Evolutionary conservation across 2,113 vertebrate species (phyloP), one percentile per base, ranked within the genome.

Genomic region (Bubo bubo): DNA sequence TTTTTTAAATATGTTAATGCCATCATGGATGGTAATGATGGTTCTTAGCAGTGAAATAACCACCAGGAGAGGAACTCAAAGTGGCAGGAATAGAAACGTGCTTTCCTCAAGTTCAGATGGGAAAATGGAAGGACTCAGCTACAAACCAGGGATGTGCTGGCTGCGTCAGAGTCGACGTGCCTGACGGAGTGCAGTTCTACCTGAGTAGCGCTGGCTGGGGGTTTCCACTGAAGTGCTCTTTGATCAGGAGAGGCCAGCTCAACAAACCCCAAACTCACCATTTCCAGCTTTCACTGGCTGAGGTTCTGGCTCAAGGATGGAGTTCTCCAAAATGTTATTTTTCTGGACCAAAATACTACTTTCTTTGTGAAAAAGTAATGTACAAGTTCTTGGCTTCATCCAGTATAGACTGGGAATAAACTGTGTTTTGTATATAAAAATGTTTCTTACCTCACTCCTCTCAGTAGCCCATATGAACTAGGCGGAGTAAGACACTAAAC

Each of bases 121-220:
- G 70, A 74, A 94, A n/a, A 34, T 0, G 4, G 72, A 66, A 77
- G 20, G 37, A 60, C 63, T 30, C 52, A 62, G 27, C 27, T 39
- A 5, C 0, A 0, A 32, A 35, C 19, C 3, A 15, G 34, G 4
- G 24, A 22, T 3, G 2, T 26, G 19, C 24, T 71, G 72, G 9
- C n/a, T 55, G 41, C 19, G 9, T 52, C 35, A 39, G n/a, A 71
- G 56, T 43, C 13, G 7, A 5, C 4, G 1, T 19, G 12, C 13
- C 37, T 79, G 41, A 21, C 2, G 0, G 30, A 76, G 43, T 15
- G 5, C 15, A 27, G 22, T 55, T 80, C 32, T n/a, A 60, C 18
- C 27, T 3, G 1, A 45, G 30, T 10, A 18, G 9, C 2, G 1
- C 12, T 50, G 41, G 5, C 23, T 73, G 34, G 14, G 24, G 10